These are phyloP conservation scores for Brachionus asplanchnoidis DNA, from an alignment of 1,140 invertebrate genomes.

Conservation along the genomic window DNA sequence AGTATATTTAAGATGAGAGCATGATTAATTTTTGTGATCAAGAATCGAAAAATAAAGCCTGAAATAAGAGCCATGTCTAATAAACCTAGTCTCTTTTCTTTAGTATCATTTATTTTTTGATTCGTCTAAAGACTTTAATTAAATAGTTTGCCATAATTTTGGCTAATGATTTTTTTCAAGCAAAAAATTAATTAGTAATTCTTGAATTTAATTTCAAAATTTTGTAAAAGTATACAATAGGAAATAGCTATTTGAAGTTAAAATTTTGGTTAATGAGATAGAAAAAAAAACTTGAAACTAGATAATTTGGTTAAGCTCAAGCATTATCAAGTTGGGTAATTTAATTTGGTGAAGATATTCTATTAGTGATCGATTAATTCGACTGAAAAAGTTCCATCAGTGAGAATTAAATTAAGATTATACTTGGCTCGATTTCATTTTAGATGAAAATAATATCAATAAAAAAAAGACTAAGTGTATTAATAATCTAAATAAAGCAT, in stretches of 20 bases:
- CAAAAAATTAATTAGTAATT: background rate
- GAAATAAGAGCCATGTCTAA: background rate
- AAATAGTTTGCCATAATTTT: slow-evolving; percentile 17
- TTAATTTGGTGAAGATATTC: background rate
- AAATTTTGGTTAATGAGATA: background rate
- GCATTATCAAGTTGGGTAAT: background rate
- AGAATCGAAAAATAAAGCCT: background rate
- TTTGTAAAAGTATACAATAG: background rate
- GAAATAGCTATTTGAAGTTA: background rate
- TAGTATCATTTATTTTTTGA: background rate
- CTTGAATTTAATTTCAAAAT: background rate
- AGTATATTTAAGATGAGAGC: background rate
- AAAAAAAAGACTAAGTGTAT: background rate
- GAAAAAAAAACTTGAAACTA: background rate
- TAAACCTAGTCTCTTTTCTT: background rate
- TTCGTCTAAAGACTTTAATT: background rate
- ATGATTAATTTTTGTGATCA: slow-evolving; percentile 1
- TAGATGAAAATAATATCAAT: background rate
- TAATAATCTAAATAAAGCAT: background rate
- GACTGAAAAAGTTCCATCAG: background rate
- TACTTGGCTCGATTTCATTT: background rate
- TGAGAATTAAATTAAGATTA: background rate
- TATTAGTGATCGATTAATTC: background rate
- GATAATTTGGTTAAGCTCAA: background rate
- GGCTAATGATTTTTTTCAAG: slow-evolving; percentile 15